Evolutionary conservation across 2,888 invertebrate genomes (phyloP).

Genomic region (Diploptera punctata): DNA sequence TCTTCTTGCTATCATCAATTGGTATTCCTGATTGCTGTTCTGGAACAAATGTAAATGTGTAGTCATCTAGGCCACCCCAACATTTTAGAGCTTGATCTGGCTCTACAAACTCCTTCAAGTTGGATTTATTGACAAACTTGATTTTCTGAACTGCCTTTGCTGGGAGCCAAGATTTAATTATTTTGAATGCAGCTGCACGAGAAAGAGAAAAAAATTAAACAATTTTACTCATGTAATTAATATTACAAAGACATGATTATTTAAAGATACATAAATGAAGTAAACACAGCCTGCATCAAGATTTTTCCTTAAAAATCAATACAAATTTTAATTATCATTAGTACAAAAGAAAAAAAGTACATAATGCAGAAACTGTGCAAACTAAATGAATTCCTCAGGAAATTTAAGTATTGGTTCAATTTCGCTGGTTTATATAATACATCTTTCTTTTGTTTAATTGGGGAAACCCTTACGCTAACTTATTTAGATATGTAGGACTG

Average conservation of each 20-base stretch:
- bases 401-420: too few species aligned
- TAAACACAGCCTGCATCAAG: too few species aligned
- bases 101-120: slow-evolving; percentile 74
- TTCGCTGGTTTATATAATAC: too few species aligned
- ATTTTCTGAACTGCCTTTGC: slow-evolving; percentile 88
- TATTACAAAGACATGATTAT: not conserved
- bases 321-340: too few species aligned
- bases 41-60: slow-evolving; percentile 73
- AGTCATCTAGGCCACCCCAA: slow-evolving; percentile 84
- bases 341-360: too few species aligned
- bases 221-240: not conserved
- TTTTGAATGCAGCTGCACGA: slow-evolving; percentile 90
- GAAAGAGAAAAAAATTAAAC: slow-evolving; percentile 47
- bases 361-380: too few species aligned
- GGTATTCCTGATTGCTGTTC: slow-evolving; percentile 56
- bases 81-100: slow-evolving; percentile 74
- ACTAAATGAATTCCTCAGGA: too few species aligned
- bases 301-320: too few species aligned
- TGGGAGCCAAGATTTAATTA: slow-evolving; percentile 86
- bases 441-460: too few species aligned
- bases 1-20: slow-evolving; percentile 46
- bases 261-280: too few species aligned
- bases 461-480: too few species aligned
- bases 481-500: too few species aligned
- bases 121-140: slow-evolving; percentile 80